Conservation (phyloP, 2,888 invertebrate genomes). For the Caenorhabditis sulstoni region DNA sequence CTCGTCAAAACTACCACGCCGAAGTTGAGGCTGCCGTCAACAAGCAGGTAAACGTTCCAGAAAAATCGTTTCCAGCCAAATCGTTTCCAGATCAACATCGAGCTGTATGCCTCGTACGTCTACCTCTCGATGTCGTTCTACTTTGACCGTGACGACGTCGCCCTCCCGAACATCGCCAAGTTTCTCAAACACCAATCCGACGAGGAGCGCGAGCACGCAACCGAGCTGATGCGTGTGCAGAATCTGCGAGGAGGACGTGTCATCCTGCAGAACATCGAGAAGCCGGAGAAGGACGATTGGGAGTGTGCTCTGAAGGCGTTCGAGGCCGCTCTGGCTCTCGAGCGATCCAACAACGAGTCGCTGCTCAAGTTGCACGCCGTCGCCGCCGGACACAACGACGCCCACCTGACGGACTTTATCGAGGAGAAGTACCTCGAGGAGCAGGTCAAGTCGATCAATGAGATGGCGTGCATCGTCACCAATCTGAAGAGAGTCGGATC, state of each 20-base stretch:
- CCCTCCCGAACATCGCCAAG: slow-evolving; percentile 83
- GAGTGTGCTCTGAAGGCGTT: slow-evolving; percentile 87
- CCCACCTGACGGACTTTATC: slow-evolving; percentile 82
- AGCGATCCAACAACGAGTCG: slow-evolving; percentile 88
- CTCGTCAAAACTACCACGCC: slow-evolving; percentile 77
- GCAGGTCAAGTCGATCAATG: slow-evolving; percentile 84
- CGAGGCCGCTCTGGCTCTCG: slow-evolving; percentile 86
- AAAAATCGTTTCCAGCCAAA: not conserved
- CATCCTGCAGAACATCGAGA: slow-evolving; percentile 85
- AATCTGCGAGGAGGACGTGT: slow-evolving; percentile 89
- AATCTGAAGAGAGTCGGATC: slow-evolving; percentile 85
- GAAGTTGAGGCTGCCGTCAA: slow-evolving; percentile 80
- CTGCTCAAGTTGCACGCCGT: slow-evolving; percentile 85
- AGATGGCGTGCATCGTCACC: slow-evolving; percentile 86
- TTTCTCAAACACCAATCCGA: slow-evolving; percentile 84
- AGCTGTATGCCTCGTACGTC: slow-evolving; percentile 87
- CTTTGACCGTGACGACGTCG: slow-evolving; percentile 90
- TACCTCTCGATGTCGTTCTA: slow-evolving; percentile 88
- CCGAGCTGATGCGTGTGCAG: slow-evolving; percentile 79
- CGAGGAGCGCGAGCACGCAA: slow-evolving; percentile 89
- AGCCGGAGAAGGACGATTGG: slow-evolving; percentile 86
- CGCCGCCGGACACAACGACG: slow-evolving; percentile 85
- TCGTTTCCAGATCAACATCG: slow-evolving; percentile 85
- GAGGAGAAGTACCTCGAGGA: slow-evolving; percentile 68
- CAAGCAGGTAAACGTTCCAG: slow-evolving; percentile 73